Percentiles rank a stretch among this genome's conserved stretches.
These are phyloP conservation scores for Papilio polytes DNA, from an alignment of 1,140 invertebrate species.

Conservation along the genomic window DNA sequence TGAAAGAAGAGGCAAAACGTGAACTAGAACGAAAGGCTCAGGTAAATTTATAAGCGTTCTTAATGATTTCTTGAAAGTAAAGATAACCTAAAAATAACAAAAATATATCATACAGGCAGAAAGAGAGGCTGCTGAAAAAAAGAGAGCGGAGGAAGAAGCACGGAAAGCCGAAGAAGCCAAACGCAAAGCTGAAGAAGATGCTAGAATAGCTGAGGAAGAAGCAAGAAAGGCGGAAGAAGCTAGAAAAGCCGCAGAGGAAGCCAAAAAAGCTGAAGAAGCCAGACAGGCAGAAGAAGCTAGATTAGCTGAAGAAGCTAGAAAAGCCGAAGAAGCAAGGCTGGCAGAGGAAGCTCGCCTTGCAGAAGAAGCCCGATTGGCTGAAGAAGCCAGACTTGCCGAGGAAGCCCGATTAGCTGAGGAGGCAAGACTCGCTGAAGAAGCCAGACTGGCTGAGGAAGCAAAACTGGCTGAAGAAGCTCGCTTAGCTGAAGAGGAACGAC, in stretches of 20 bases:
- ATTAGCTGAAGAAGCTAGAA: conserved; percentile 78
- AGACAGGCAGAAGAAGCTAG: conserved; percentile 81
- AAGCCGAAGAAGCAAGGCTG: conserved; percentile 82
- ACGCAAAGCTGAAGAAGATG: conserved; percentile 73
- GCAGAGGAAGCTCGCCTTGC: conserved; percentile 83
- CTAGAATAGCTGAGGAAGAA: conserved; percentile 79
- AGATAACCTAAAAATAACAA: neutral
- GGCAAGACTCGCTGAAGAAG: conserved; percentile 78
- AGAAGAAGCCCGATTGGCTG: conserved; percentile 83
- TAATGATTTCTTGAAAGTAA: neutral
- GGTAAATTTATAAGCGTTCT: conserved; percentile 53
- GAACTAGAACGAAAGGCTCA: conserved; percentile 79
- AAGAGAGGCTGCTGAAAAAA: conserved; percentile 64
- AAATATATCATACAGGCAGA: conserved; percentile 52
- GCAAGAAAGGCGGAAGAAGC: conserved; percentile 82
- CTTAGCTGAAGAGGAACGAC: conserved; percentile 81
- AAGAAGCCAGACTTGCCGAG: conserved; percentile 84
- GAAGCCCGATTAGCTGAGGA: conserved; percentile 83
- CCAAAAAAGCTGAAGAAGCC: conserved; percentile 81
- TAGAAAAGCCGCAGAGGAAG: conserved; percentile 82
- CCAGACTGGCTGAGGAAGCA: conserved; percentile 79
- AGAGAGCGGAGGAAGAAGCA: conserved; percentile 81
- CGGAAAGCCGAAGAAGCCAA: conserved; percentile 76
- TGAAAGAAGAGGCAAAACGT: conserved; percentile 82
- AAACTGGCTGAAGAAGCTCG: conserved; percentile 78